phyloP scores from a whole-genome alignment of 2,113 vertebrate genomes.

The Chrysemys picta region DNA sequence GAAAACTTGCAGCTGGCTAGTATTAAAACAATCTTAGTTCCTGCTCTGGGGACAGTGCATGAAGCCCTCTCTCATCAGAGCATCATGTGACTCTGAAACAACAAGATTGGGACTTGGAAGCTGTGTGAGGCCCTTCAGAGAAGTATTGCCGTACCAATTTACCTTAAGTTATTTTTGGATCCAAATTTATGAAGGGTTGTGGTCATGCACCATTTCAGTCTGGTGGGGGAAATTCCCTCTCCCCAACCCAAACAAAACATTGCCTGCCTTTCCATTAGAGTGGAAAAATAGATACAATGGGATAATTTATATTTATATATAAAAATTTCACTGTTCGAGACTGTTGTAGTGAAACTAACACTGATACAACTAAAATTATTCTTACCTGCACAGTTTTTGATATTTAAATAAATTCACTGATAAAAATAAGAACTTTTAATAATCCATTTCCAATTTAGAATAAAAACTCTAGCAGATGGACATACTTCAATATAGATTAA shows the following conservation, averaged over 20 bases:
- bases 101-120: rapidly evolving
- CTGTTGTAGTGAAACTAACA: neutral
- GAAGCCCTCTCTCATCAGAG: neutral
- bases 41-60: neutral
- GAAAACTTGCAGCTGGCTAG: neutral
- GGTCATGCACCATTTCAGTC: neutral
- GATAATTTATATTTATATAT: no score
- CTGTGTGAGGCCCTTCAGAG: neutral
- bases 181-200: neutral
- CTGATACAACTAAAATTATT: neutral
- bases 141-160: neutral
- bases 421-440: neutral
- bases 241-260: neutral
- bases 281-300: neutral
- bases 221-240: neutral
- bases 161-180: neutral
- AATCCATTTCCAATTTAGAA: neutral
- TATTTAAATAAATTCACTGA: neutral
- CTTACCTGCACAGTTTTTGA: neutral
- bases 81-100: rapidly evolving
- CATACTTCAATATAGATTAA: neutral
- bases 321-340: no score
- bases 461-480: neutral
- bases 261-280: neutral
- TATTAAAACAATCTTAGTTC: neutral